Evolutionary conservation across 2,113 vertebrate species (phyloP), one percentile per base, ranked within the genome.

Genomic region (Ceratotherium simum): DNA sequence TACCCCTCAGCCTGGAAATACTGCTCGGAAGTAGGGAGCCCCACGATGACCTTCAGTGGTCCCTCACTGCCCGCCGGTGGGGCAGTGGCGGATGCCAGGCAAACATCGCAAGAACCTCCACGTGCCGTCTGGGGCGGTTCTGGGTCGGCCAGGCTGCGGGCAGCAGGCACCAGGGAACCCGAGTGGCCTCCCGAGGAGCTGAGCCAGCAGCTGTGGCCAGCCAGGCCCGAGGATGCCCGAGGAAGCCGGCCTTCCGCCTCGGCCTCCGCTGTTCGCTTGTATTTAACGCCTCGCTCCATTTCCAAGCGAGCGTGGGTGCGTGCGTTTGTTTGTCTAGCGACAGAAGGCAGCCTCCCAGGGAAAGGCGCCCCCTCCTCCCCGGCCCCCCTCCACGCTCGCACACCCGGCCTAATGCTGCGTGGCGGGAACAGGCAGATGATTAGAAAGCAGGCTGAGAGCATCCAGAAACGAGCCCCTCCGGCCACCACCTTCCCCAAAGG

Each of bases 301-400:
- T 95, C 93, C 94, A 31, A 78, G 91, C 5, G 8, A 90, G 92
- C 67, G 20, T 97, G 98, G 98, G 97, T 96, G 96, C 69, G 85
- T 2, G 81, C 56, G 79, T 96, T 75, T 98, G 97, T 98, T 97
- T 98, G 96, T 97, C 81, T 97, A 97, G 98, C 0, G 73, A 98
- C 98, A 98, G 98, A 98, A 97, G 98, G 98, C 87, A 2, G 94
- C 93, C 92, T 95, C 97, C 48, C 91, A 36, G 96, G 98, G 94
- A 95, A 90, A 85, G 78, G n/a, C 56, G 7, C 48, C 79, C 18
- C 69, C 60, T 18, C 78, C 42, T 8, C 78, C 65, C 67, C 2
- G 3, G 12, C 64, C 16, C 79, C 86, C 42, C 81, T 51, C n/a
- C 51, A 51, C 0, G n/a, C 94, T 60, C 93, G n/a, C 78, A 56